Percentiles rank a stretch among this genome's conserved stretches.
These are phyloP conservation scores for Phalloptychus januarius DNA, from an alignment of 2,797 vertebrate species.

Conservation along the genomic window DNA sequence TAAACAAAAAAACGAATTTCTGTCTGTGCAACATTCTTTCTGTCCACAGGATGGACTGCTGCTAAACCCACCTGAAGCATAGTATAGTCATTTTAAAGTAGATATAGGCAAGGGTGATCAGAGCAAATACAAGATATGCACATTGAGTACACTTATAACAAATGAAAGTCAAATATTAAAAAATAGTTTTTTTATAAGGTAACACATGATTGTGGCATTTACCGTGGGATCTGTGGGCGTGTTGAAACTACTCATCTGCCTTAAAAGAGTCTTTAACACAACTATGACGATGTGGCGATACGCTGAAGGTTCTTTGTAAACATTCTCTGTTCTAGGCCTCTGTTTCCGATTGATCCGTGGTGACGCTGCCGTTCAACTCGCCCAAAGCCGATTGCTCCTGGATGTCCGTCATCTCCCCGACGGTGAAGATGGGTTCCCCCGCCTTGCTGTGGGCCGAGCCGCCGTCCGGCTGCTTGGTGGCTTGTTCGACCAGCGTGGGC, in stretches of 20 bases:
- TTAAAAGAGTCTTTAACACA: conserved; percentile 60
- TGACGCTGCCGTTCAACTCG: conserved; percentile 81
- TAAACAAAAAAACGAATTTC: not conserved
- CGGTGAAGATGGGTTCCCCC: conserved; percentile 70
- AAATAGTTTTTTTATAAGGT: conserved; percentile 31
- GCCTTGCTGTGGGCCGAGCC: conserved; percentile 67
- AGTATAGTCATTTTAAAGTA: conserved; percentile 63
- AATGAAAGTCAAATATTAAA: conserved; percentile 53
- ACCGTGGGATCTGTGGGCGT: conserved; percentile 31
- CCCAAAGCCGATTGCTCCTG: conserved; percentile 78
- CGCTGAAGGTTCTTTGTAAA: conserved; percentile 58
- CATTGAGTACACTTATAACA: conserved; percentile 44
- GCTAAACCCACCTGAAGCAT: conserved; percentile 52
- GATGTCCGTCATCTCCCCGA: conserved; percentile 78
- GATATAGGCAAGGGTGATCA: conserved; percentile 74
- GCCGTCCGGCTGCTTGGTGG: conserved; percentile 62
- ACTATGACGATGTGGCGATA: conserved; percentile 45
- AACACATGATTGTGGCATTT: conserved; percentile 41
- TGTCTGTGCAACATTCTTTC: conserved; percentile 22
- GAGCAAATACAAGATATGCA: conserved; percentile 54
- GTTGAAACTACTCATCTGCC: conserved; percentile 50
- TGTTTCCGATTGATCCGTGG: conserved; percentile 83
- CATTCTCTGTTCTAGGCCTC: conserved; percentile 78
- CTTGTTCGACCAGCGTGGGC: conserved; percentile 73
- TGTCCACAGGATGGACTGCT: conserved; percentile 30